phyloP scores from a whole-genome alignment of 2,888 invertebrate genomes.

The Pyrrhosoma nymphula region DNA sequence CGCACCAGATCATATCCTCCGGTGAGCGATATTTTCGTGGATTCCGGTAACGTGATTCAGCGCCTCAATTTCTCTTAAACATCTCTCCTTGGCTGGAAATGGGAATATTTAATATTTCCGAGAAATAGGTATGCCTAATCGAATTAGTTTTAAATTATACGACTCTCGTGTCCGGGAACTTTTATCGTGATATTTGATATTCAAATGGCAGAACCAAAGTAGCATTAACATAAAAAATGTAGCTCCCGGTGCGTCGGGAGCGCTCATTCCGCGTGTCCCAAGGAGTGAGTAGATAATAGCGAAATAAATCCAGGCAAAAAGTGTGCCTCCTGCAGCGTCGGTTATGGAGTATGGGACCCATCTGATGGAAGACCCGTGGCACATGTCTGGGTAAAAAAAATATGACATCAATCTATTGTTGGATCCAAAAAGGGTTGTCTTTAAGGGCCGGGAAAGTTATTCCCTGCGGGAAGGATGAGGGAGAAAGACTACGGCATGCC shows the following conservation, averaged over 20 bases:
- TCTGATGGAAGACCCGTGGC: conserved; percentile 2
- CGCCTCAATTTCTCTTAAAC: neutral
- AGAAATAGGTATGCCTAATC: neutral
- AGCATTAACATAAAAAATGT: neutral
- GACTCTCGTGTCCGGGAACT: neutral
- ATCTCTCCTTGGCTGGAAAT: neutral
- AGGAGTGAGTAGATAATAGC: conserved; percentile 1
- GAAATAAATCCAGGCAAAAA: conserved; percentile 20
- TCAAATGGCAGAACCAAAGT: neutral
- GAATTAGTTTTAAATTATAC: neutral
- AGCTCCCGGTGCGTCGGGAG: neutral
- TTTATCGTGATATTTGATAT: neutral
- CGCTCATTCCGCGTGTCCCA: neutral
- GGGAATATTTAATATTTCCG: neutral
- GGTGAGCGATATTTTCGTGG: neutral
- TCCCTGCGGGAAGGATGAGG: neutral
- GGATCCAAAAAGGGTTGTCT: neutral
- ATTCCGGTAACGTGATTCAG: neutral
- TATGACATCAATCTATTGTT: neutral
- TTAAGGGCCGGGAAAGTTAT: neutral
- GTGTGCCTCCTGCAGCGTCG: neutral
- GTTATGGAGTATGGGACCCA: neutral
- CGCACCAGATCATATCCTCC: neutral
- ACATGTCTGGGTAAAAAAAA: conserved; percentile 22
- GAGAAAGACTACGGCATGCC: neutral